A percentile compares a stretch with the other conserved stretches of the same genome.
These are phyloP conservation scores for Drosophila subobscura DNA, from an alignment of 1,140 invertebrate genomes.

Conservation along the genomic window DNA sequence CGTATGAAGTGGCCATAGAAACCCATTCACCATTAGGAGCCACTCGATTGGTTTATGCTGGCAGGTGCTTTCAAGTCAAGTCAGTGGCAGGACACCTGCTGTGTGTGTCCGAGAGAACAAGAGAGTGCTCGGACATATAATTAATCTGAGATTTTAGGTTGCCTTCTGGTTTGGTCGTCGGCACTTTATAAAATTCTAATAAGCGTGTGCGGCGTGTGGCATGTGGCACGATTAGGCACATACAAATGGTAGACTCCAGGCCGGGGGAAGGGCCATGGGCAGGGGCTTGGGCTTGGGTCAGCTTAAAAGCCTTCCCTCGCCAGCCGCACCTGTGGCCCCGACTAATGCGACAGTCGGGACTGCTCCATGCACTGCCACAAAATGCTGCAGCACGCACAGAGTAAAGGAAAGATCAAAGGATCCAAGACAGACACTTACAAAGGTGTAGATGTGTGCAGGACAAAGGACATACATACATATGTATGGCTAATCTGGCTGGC, in stretches of 20 bases:
- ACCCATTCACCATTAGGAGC: no score
- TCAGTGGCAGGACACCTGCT: neutral
- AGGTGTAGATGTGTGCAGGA: neutral
- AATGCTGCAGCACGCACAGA: no score
- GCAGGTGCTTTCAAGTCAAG: neutral
- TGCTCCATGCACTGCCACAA: no score
- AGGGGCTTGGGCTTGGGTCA: conserved; percentile 16
- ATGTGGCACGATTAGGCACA: conserved; percentile 22
- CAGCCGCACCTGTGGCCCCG: conserved; percentile 48
- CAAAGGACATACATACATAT: neutral
- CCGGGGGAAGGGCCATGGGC: conserved; percentile 1
- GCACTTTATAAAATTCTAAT: conserved; percentile 66
- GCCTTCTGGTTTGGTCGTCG: conserved; percentile 16
- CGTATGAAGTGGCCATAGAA: no score
- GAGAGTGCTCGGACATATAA: conserved; percentile 2
- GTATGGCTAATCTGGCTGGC: no score
- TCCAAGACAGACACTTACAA: conserved; percentile 1
- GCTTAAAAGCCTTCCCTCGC: conserved; percentile 51
- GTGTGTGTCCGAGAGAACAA: neutral
- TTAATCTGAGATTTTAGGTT: conserved; percentile 40
- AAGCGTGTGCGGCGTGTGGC: conserved; percentile 44
- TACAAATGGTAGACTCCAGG: conserved; percentile 1
- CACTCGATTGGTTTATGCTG: neutral
- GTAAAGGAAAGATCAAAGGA: no score
- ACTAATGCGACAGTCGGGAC: conserved; percentile 10